phyloP scores from a whole-genome alignment of 2,113 vertebrate genomes.

The Hippopotamus amphibius region DNA sequence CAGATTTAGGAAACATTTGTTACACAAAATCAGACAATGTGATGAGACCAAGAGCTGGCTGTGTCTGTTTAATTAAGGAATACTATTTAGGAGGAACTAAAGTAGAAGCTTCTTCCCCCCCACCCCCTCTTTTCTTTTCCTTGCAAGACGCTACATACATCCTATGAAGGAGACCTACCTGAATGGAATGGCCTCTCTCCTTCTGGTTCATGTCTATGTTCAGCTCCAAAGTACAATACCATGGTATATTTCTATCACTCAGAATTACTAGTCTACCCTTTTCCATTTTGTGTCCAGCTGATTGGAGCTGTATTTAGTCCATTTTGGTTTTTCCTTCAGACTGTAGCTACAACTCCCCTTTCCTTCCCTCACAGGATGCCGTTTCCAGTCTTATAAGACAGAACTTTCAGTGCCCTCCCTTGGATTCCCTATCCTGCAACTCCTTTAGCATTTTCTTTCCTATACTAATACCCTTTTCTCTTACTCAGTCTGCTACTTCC shows the following conservation, averaged over 20 bases:
- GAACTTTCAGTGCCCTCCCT: not conserved
- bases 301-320: not conserved
- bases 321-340: conserved; percentile 4
- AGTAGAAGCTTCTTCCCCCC: not conserved
- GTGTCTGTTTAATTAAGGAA: not conserved
- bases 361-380: not conserved
- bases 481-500: not conserved
- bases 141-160: not conserved
- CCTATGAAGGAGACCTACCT: not conserved
- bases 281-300: not conserved
- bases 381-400: not conserved
- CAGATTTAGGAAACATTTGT: conserved; percentile 23
- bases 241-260: not conserved
- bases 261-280: not conserved
- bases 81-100: not conserved
- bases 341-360: not conserved
- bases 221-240: not conserved
- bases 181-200: not conserved
- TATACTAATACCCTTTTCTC: not conserved
- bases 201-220: not conserved
- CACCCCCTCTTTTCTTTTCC: no score
- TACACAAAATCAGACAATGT: conserved; percentile 31
- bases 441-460: not conserved
- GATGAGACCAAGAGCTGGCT: not conserved
- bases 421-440: not conserved